Evolutionary conservation across 2,113 vertebrate genomes (phyloP).

Genomic region (Spea bombifrons): DNA sequence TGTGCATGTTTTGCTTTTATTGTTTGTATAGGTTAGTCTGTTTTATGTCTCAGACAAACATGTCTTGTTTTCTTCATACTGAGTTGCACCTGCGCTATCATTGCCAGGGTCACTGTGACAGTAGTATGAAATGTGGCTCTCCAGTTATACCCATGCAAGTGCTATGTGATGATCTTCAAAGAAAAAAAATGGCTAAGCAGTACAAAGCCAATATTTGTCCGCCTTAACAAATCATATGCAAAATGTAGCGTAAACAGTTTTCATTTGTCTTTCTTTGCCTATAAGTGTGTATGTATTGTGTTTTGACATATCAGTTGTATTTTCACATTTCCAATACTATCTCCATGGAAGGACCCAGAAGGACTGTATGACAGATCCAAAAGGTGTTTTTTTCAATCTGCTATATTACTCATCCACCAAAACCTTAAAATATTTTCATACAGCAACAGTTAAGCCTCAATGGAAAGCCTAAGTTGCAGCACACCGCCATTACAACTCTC

Average conservation of each 20-base stretch:
- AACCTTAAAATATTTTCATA: no score
- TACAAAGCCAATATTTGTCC: slow-evolving; percentile 5
- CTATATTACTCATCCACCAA: neutral
- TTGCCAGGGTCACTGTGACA: slow-evolving; percentile 34
- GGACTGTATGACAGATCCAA: no score
- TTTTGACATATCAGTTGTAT: neutral
- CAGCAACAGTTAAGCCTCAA: no score
- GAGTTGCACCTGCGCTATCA: slow-evolving; percentile 34
- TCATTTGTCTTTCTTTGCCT: neutral
- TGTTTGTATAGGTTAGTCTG: neutral
- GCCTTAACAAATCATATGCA: slow-evolving; percentile 11
- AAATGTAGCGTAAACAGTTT: slow-evolving; percentile 31
- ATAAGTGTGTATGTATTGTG: neutral
- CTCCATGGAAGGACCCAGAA: no score
- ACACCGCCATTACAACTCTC: no score
- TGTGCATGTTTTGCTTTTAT: no score
- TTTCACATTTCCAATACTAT: neutral
- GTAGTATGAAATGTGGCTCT: slow-evolving; percentile 18
- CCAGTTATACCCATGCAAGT: slow-evolving; percentile 14
- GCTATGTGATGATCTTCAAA: neutral
- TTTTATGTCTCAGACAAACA: slow-evolving; percentile 15
- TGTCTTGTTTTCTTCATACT: slow-evolving; percentile 17
- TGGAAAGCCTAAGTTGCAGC: no score
- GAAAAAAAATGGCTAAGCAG: neutral
- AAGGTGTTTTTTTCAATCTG: neutral